phyloP scores from a whole-genome alignment of 2,113 vertebrate species.

The Connochaetes taurinus region DNA sequence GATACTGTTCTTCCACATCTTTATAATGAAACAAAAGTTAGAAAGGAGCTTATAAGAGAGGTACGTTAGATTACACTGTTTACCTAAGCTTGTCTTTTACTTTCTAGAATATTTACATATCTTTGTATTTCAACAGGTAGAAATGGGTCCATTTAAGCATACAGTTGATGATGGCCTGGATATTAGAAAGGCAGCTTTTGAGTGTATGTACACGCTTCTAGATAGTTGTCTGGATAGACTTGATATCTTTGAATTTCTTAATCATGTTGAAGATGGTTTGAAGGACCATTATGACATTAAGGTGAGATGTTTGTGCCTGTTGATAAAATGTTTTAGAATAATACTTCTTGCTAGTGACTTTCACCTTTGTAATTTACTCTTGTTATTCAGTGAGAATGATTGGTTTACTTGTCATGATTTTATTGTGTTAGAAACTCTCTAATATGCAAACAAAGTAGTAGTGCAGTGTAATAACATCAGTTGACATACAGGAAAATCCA shows the following conservation, averaged over 20 bases:
- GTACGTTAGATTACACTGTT: conserved; percentile 72
- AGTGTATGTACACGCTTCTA: conserved; percentile 99
- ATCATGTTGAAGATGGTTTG: conserved; percentile 98
- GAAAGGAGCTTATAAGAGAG: conserved; percentile 98
- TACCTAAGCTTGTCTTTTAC: not conserved
- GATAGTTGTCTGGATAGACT: conserved; percentile 98
- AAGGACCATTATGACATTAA: conserved; percentile 99
- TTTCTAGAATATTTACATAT: not conserved
- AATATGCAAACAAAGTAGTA: not conserved
- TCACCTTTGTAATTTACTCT: not conserved
- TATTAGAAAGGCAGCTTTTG: conserved; percentile 97
- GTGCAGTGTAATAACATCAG: not conserved
- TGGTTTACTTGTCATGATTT: not conserved
- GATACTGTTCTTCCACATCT: conserved; percentile 96
- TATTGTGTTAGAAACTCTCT: not conserved
- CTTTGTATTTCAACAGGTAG: conserved; percentile 84
- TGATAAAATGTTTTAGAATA: conserved; percentile 31
- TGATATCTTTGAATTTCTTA: conserved; percentile 99
- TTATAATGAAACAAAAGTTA: conserved; percentile 99
- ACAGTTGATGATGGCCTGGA: conserved; percentile 97
- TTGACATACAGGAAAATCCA: not conserved
- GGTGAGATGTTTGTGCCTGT: conserved; percentile 77
- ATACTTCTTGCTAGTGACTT: not conserved
- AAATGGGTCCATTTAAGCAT: conserved; percentile 99
- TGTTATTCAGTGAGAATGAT: not conserved